Base-by-base conservation (phyloP, 2,797 vertebrate species). In the Vipera latastei region DNA sequence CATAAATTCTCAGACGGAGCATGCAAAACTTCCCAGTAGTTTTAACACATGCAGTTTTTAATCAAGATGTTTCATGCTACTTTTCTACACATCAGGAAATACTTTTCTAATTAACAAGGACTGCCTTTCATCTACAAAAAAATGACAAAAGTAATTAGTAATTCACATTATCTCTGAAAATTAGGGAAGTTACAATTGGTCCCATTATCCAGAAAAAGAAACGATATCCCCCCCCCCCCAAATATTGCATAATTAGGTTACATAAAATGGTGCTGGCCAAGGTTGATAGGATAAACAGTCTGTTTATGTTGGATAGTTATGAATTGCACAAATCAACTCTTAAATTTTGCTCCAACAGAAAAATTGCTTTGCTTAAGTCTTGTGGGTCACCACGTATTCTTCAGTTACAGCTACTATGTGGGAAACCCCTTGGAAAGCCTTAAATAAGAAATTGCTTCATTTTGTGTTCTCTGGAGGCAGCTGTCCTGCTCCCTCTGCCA, bases 91-190 rank as follows among this genome's bases (percentile, higher is more conserved):
- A n/a, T 44, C 51, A 86, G 83, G 38, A 87, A 87, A 87, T 60
- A 48, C 25, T 44, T 28, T 60, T 20, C 38, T 88, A 93, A 93
- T 90, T 86, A 93, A 93, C 22, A 90, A 32, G 28, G 14, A 38
- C 1, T 38, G 26, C 28, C 55, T 93, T 93, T 90, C 53, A 93
- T 73, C 85, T 90, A 56, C 85, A 86, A 65, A 89, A 90, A 63
- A 53, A 6, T 51, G 89, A 55, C 86, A 51, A 32, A 85, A 90
- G 83, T 86, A 86, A 87, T 90, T 87, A 59, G 85, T 53, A 26
- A 28, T 87, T 93, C 38, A 51, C 32, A 69, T 86, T 86, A 63
- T 48, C 59, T 18, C 51, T 25, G 51, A 56, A 26, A 86, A 9
- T 86, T 86, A 86, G 11, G 7, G 14, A 90, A 56, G 25, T 3